Base-by-base conservation (phyloP, 2,888 invertebrate species). In the Dysmachus trigonus region DNA sequence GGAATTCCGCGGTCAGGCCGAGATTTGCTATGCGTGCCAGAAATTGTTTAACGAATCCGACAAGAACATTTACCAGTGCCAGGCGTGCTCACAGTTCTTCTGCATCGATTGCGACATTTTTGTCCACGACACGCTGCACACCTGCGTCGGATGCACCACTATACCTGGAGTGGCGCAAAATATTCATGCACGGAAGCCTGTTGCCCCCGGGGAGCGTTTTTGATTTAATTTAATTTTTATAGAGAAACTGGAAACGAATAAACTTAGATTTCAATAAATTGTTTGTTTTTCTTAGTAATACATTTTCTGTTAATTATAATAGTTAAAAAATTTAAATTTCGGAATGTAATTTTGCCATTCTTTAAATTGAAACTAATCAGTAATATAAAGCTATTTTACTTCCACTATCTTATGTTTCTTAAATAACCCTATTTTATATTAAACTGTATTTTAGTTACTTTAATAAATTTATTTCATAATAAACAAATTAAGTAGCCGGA, bases 51-150 rank as follows among this genome's bases (percentile, higher is more conserved):
- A 92, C 8, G 94, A 94, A 87, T 88, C 92, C 4, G 96, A 97
- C 91, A 97, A 97, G 93, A 93, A 96, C 96, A 93, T 97, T 27
- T 98, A 96, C 91, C 93, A 94, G 62, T 99, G 99, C 92, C 94
- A 93, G 47, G 95, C 95, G 22, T 99, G 99, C 92, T 92, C 91
- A 5, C 95, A 96, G 91, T 92, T 94, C 86, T 99, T 97, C 92
- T 99, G 99, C 91, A 94, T 97, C 89, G 98, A 99, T 92, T 99
- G 99, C 93, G 99, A 99, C 93, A 94, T 97, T 89, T 97, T 98
- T 91, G 95, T 99, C 53, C 97, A 99, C 88, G 97, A 97, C 89
- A 96, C 97, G 0, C 93, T 99, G 85, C 99, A 99, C 92, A 97
- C 97, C 53, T 99, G 99, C 92, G 99, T 99, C 18, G 98, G 98